phyloP scores from a whole-genome alignment of 1,140 invertebrate species.

The Wasmannia auropunctata region DNA sequence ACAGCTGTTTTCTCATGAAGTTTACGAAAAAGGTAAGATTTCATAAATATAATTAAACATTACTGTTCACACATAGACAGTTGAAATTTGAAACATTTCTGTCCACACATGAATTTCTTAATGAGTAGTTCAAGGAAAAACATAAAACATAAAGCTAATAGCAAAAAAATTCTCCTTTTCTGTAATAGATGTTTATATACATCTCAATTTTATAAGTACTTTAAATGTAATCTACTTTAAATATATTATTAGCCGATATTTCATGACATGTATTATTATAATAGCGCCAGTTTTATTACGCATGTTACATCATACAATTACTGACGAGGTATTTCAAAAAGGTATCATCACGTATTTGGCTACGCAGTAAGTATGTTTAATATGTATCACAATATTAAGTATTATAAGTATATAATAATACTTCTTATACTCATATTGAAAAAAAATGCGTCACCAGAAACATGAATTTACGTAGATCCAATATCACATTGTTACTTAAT shows the following conservation, averaged over 20 bases:
- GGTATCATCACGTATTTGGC: constrained; percentile 83
- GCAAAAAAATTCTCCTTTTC: too few species aligned
- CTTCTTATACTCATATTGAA: too few species aligned
- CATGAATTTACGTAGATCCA: too few species aligned
- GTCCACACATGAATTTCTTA: too few species aligned
- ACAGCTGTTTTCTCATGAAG: constrained; percentile 86
- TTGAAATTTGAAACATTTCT: too few species aligned
- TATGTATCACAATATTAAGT: neutral
- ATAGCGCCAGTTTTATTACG: constrained; percentile 85
- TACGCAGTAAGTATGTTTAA: constrained; percentile 80
- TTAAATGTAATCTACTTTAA: neutral
- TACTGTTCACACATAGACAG: too few species aligned
- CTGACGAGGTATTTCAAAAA: constrained; percentile 82
- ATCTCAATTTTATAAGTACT: neutral
- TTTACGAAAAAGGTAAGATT: constrained; percentile 89
- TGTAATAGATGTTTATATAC: too few species aligned
- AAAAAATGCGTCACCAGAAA: too few species aligned
- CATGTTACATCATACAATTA: constrained; percentile 85
- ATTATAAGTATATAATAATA: too few species aligned
- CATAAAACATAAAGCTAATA: neutral
- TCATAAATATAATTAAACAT: neutral
- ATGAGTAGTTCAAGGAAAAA: too few species aligned
- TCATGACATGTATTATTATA: neutral
- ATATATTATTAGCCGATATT: neutral
- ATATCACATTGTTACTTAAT: too few species aligned